These are phyloP conservation scores for Acleris emargana DNA, from an alignment of 2,888 invertebrate species.

Conservation along the genomic window DNA sequence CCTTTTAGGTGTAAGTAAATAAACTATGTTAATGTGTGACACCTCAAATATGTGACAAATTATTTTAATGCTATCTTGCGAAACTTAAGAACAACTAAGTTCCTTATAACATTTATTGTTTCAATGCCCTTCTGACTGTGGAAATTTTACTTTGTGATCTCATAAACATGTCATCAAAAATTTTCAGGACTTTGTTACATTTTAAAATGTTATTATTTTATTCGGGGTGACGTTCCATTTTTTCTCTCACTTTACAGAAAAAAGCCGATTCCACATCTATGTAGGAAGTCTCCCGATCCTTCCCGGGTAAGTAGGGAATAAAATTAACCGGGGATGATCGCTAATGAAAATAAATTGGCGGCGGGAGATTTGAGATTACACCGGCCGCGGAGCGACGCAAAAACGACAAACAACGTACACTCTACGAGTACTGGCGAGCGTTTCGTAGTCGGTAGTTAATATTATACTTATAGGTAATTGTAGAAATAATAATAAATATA, in stretches of 20 bases:
- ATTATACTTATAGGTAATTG: no score
- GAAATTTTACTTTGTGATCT: no score
- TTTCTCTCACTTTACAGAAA: conserved; percentile 15
- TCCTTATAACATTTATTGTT: no score
- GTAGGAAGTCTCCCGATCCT: conserved; percentile 66
- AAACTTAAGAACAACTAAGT: no score
- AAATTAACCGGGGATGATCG: conserved; percentile 87
- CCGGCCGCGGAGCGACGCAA: conserved; percentile 63
- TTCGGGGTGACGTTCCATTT: neutral
- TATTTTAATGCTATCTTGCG: no score
- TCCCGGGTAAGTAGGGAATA: conserved; percentile 83
- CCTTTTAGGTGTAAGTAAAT: no score
- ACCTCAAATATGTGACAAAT: no score
- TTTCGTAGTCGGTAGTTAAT: neutral
- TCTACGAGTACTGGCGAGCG: conserved; percentile 46
- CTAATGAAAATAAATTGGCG: conserved; percentile 86
- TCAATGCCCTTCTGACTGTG: no score
- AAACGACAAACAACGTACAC: conserved; percentile 57
- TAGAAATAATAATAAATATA: neutral
- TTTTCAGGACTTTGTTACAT: no score
- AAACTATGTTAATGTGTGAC: no score
- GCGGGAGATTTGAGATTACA: conserved; percentile 84
- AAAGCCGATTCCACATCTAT: conserved; percentile 57
- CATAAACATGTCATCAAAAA: no score
- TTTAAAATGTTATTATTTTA: no score